A percentile compares a stretch with the other conserved stretches of the same genome.
phyloP scores from a whole-genome alignment of 2,888 invertebrate genomes.

The Platycnemis pennipes region DNA sequence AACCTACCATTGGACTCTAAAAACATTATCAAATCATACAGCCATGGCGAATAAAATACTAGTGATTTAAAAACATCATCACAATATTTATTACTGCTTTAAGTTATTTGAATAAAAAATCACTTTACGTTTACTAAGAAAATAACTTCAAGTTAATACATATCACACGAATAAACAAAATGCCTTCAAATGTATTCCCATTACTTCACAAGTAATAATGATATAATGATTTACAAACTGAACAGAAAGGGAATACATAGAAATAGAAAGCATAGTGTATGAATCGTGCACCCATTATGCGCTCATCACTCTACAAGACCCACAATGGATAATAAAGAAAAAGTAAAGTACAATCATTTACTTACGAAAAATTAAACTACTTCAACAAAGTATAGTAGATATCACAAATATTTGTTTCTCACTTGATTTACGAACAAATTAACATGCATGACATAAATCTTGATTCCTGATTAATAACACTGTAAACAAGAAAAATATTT shows the following conservation, averaged over 20 bases:
- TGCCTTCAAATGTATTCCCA: constrained; percentile 11
- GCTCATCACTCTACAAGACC: constrained; percentile 31
- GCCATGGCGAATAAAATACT: constrained; percentile 17
- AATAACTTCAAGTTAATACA: constrained; percentile 41
- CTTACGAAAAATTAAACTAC: constrained; percentile 12
- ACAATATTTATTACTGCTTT: constrained; percentile 63
- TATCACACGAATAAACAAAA: constrained; percentile 14
- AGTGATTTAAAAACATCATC: constrained; percentile 41
- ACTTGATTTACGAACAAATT: constrained; percentile 45
- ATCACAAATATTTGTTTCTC: constrained; percentile 60
- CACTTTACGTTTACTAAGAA: constrained; percentile 23
- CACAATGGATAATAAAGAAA: constrained; percentile 26
- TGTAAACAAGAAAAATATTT: constrained; percentile 65
- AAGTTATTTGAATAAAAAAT: constrained; percentile 43
- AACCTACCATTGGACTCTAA: too few species aligned
- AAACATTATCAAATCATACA: background rate
- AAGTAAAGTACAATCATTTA: constrained; percentile 44
- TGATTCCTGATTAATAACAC: constrained; percentile 43
- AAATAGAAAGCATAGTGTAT: background rate
- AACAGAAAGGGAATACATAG: constrained; percentile 50
- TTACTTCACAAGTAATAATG: constrained; percentile 45
- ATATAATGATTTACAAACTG: constrained; percentile 41
- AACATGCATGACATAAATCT: constrained; percentile 11
- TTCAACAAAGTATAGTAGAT: constrained; percentile 19
- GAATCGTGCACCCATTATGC: constrained; percentile 14